A percentile compares a stretch with the other conserved stretches of the same genome.
These are phyloP conservation scores for Gordius sp. DNA, from an alignment of 2,888 invertebrate species.

Conservation along the genomic window DNA sequence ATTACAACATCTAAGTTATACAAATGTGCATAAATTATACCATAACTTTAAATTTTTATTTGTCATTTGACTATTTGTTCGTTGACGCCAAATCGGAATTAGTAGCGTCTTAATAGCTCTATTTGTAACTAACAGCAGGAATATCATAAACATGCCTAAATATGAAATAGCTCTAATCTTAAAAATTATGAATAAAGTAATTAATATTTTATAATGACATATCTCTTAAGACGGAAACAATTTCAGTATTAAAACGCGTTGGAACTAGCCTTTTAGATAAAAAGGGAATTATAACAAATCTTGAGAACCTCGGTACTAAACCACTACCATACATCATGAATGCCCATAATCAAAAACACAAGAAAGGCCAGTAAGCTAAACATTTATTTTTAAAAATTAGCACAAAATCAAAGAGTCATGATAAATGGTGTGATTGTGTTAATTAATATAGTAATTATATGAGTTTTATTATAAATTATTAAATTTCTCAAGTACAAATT, in stretches of 20 bases:
- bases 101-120: too few species aligned
- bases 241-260: background rate
- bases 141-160: constrained; percentile 14
- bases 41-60: too few species aligned
- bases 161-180: constrained; percentile 6
- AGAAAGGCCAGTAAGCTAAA: constrained; percentile 1
- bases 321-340: constrained; percentile 2
- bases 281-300: constrained; percentile 7
- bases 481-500: too few species aligned
- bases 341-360: background rate
- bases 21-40: too few species aligned
- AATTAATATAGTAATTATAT: too few species aligned
- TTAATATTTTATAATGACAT: background rate
- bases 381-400: background rate
- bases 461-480: too few species aligned
- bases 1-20: too few species aligned
- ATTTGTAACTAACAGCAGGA: too few species aligned
- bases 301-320: background rate
- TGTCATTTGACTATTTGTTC: too few species aligned
- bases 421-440: too few species aligned
- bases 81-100: too few species aligned
- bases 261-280: background rate
- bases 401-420: too few species aligned
- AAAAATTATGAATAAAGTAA: constrained; percentile 2
- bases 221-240: background rate